A percentile compares a stretch with the other conserved stretches of the same genome.
These are phyloP conservation scores for Festucalex cinctus DNA, from an alignment of 2,113 vertebrate genomes.

Conservation along the genomic window DNA sequence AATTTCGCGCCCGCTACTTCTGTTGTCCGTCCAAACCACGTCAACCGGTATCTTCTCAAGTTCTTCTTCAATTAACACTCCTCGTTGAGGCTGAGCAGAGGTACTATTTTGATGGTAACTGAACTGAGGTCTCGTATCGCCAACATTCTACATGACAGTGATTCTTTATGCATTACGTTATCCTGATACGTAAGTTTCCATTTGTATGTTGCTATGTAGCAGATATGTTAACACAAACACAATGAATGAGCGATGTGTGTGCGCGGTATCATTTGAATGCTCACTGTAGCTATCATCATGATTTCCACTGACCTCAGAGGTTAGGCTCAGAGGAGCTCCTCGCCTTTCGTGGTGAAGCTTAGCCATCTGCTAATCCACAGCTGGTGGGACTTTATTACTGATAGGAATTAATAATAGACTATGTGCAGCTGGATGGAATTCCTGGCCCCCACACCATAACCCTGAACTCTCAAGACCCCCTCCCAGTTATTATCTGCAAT, in stretches of 20 bases:
- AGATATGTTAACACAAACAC: not conserved
- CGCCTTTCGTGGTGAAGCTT: slow-evolving; percentile 18
- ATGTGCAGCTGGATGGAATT: slow-evolving; percentile 24
- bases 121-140: not conserved
- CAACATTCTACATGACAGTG: not conserved
- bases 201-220: not conserved
- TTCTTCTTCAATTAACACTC: not conserved
- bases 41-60: too few species aligned
- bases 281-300: slow-evolving; percentile 14
- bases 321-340: slow-evolving; percentile 19
- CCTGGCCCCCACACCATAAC: slow-evolving; percentile 23
- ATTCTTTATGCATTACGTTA: not conserved
- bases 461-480: slow-evolving; percentile 12
- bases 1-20: too few species aligned
- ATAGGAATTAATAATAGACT: slow-evolving; percentile 33
- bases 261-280: slow-evolving; percentile 17
- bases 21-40: too few species aligned
- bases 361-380: slow-evolving; percentile 24
- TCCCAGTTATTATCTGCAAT: slow-evolving; percentile 21
- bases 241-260: slow-evolving; percentile 14
- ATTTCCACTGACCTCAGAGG: slow-evolving; percentile 18
- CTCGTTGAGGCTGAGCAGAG: not conserved
- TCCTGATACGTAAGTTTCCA: not conserved
- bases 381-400: slow-evolving; percentile 28
- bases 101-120: not conserved